A percentile compares a stretch with the other conserved stretches of the same genome.
These are phyloP conservation scores for Platynereis dumerilii DNA, from an alignment of 2,888 invertebrate genomes.

Conservation along the genomic window DNA sequence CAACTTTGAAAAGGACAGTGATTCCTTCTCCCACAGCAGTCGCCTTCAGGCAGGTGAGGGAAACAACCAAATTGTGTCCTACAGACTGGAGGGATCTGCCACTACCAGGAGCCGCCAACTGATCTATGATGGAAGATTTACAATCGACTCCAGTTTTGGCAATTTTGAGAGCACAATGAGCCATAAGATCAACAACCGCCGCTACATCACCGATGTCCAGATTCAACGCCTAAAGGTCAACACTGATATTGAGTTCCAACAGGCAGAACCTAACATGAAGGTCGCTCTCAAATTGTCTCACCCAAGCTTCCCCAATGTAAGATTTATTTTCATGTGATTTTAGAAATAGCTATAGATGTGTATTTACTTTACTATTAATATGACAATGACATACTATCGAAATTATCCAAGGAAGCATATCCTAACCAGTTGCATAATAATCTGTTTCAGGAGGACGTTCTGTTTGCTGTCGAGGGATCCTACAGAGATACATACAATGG, in stretches of 20 bases:
- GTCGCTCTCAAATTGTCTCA: slow-evolving; percentile 26
- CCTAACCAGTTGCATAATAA: no score
- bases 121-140: slow-evolving; percentile 39
- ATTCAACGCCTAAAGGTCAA: slow-evolving; percentile 26
- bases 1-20: slow-evolving; percentile 12
- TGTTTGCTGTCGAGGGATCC: slow-evolving; percentile 6
- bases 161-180: slow-evolving; percentile 21
- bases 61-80: slow-evolving; percentile 34
- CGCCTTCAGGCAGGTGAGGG: slow-evolving; percentile 27
- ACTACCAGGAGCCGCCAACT: slow-evolving; percentile 32
- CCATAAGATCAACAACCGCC: slow-evolving; percentile 26
- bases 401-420: no score
- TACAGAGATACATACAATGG: neutral
- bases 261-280: slow-evolving; percentile 14
- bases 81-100: slow-evolving; percentile 30
- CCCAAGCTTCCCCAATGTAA: slow-evolving; percentile 30
- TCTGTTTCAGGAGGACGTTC: slow-evolving; percentile 9
- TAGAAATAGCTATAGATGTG: neutral
- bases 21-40: slow-evolving; percentile 20
- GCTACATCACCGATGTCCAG: slow-evolving; percentile 33
- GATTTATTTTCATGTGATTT: neutral
- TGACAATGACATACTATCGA: no score
- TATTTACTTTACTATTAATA: no score
- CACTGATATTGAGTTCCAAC: slow-evolving; percentile 28
- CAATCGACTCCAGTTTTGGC: slow-evolving; percentile 21